Base-by-base conservation (phyloP, 2,888 invertebrate genomes). In the Cataglyphis cursor region DNA sequence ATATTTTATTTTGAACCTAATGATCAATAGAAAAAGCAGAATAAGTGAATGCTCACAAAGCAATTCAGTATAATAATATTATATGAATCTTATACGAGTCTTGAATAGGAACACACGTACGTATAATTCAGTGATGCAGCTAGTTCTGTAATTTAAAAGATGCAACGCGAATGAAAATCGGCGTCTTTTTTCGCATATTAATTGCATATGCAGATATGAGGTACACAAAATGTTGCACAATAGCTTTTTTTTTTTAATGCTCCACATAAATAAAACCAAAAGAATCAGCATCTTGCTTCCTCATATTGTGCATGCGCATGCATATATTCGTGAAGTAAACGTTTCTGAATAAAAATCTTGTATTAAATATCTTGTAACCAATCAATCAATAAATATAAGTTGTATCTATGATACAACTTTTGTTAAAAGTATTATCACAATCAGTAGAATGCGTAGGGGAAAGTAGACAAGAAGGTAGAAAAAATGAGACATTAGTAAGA, bases 1-100 rank as follows among this genome's bases (percentile, higher is more conserved):
- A 94, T 99, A 99, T 96, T 99, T 99, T 91, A 98, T 97, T 95
- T 99, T 99, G 96, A 99, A 99, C 99, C 99, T 99, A 95, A 83
- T 94, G 93, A 91, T 92, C 91, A 93, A 89, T 82, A 88, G 91
- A 75, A 51, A 90, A 90, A 88, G 84, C 88, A 85, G 5, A 18
- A 48, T 68, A 61, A 70, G n/a, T 44, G 51, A n/a, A 78, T 1
- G 18, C 59, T 70, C 31, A 70, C 35, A 18, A 80, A 59, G 44
- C 2, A 59, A 68, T 78, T 51, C 21, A 21, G 35, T 57, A 12
- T 48, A 59, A 44, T 35, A 1, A 78, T 68, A 35, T 59, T 35
- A 44, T 44, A 68, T 3, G 31, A 57, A 78, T 68, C 21, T 80
- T 35, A 44, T 44, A 68, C 12, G 35, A 57, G n/a, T 70, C 59